These are phyloP conservation scores for Aphidius colemani DNA, from an alignment of 2,888 invertebrate genomes.

Conservation along the genomic window DNA sequence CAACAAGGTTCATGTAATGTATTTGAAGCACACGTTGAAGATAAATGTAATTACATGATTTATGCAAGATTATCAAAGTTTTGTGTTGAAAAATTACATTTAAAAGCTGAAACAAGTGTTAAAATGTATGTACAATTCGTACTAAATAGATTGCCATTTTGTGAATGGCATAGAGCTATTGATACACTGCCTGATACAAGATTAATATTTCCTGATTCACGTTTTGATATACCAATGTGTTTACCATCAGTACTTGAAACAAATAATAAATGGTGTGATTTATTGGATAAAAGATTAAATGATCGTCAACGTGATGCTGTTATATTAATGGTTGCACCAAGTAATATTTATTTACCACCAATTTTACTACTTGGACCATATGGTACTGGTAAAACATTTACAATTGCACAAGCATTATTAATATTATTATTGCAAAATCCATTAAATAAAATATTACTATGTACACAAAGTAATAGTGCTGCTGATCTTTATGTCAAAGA, in stretches of 20 bases:
- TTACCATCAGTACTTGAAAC: constrained; percentile 32
- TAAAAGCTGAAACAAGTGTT: constrained; percentile 69
- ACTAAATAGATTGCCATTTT: constrained; percentile 77
- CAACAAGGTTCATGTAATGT: constrained; percentile 36
- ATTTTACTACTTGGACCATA: constrained; percentile 79
- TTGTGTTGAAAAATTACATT: constrained; percentile 68
- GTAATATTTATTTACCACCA: constrained; percentile 69
- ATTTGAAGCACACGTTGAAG: constrained; percentile 78
- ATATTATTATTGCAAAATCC: constrained; percentile 65
- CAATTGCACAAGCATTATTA: constrained; percentile 67
- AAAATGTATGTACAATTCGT: constrained; percentile 80
- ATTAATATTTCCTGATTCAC: constrained; percentile 69
- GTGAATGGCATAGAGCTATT: constrained; percentile 83
- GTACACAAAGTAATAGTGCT: constrained; percentile 86
- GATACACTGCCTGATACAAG: constrained; percentile 75
- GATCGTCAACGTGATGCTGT: constrained; percentile 80
- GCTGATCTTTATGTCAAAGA: constrained; percentile 85
- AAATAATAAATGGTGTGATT: constrained; percentile 64
- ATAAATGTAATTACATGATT: constrained; percentile 79
- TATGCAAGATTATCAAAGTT: constrained; percentile 73
- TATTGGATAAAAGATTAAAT: constrained; percentile 70
- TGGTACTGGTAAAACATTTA: constrained; percentile 88
- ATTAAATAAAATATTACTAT: constrained; percentile 74
- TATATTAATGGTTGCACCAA: constrained; percentile 73
- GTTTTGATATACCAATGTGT: constrained; percentile 32